These are phyloP conservation scores for Metaphire vulgaris DNA, from an alignment of 1,140 invertebrate genomes.

Conservation along the genomic window DNA sequence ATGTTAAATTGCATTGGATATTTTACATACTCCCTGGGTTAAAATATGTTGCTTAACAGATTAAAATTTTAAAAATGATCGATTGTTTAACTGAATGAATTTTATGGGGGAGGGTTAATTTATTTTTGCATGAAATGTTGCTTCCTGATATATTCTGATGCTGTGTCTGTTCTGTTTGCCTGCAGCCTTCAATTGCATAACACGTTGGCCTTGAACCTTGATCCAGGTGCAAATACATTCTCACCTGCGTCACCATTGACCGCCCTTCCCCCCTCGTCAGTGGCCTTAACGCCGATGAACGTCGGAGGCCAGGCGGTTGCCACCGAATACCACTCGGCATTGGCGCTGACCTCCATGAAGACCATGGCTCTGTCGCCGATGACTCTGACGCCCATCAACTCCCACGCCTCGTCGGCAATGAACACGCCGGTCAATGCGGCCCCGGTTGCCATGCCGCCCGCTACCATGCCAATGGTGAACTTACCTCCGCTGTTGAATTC, in stretches of 20 bases:
- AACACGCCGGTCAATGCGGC: not conserved
- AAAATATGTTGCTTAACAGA: too few species aligned
- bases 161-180: not conserved
- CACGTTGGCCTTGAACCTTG: not conserved
- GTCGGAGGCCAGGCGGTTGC: too few species aligned
- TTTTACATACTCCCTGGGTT: too few species aligned
- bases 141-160: not conserved
- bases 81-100: too few species aligned
- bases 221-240: not conserved
- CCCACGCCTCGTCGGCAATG: not conserved
- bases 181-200: not conserved
- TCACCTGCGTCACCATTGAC: not conserved
- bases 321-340: not conserved
- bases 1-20: too few species aligned
- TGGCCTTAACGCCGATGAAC: slow-evolving; percentile 2
- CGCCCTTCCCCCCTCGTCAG: not conserved
- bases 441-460: not conserved
- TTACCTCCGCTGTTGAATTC: not conserved
- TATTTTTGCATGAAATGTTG: not conserved
- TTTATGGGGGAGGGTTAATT: too few species aligned
- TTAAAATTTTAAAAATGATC: too few species aligned
- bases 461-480: too few species aligned
- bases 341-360: not conserved
- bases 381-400: not conserved
- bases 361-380: not conserved